These are phyloP conservation scores for Carterocephalus palaemon DNA, from an alignment of 2,888 invertebrate species.

Conservation along the genomic window DNA sequence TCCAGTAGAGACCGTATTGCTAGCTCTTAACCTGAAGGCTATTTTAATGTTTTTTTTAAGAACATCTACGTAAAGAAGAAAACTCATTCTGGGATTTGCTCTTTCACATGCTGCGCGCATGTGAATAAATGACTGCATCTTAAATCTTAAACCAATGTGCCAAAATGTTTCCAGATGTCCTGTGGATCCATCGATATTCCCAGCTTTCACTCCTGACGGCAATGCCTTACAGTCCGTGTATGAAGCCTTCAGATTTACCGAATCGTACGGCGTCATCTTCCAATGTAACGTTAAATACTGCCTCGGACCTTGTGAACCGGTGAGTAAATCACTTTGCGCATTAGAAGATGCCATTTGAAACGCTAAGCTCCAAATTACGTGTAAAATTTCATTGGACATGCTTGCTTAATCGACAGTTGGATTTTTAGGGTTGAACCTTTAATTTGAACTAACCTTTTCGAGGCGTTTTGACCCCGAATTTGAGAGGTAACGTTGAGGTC, in stretches of 20 bases:
- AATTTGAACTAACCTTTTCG: no score
- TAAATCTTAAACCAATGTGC: not conserved
- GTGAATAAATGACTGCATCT: no score
- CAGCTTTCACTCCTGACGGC: conserved; percentile 93
- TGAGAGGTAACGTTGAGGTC: no score
- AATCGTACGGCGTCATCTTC: conserved; percentile 97
- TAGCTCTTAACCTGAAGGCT: no score
- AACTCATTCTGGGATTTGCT: not conserved
- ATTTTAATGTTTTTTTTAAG: no score
- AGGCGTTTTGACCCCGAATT: no score
- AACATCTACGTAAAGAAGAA: not conserved
- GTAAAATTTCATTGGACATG: not conserved
- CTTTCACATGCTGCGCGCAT: not conserved
- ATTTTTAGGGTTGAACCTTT: no score
- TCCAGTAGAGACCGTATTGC: no score
- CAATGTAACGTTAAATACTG: conserved; percentile 98
- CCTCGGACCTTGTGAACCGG: conserved; percentile 95
- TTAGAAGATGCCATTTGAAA: conserved; percentile 8
- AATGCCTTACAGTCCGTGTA: conserved; percentile 94
- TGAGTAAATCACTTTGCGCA: conserved; percentile 62
- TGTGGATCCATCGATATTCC: conserved; percentile 95
- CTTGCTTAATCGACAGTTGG: not conserved
- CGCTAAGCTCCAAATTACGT: not conserved
- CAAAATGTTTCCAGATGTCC: conserved; percentile 86
- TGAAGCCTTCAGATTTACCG: conserved; percentile 96